Conservation (phyloP, 2,113 vertebrate species). For the Odobenus rosmarus region DNA sequence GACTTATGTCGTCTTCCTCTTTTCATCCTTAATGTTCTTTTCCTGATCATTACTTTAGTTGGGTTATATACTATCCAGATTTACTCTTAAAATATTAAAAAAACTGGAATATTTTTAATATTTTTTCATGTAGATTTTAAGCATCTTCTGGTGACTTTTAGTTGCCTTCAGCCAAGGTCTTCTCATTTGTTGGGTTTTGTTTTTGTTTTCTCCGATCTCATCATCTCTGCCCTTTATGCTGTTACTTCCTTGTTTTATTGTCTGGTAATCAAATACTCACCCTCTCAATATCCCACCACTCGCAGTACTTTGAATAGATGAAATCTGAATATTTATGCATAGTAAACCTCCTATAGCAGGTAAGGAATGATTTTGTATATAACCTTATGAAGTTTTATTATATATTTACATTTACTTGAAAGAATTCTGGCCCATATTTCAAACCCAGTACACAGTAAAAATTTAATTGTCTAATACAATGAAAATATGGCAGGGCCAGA, state of each 20-base stretch:
- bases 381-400: not conserved
- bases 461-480: not conserved
- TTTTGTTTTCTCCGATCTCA: not conserved
- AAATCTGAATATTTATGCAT: not conserved
- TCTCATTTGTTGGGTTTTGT: not conserved
- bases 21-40: not conserved
- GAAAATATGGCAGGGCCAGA: not conserved
- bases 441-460: not conserved
- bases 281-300: not conserved
- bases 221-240: not conserved
- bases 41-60: not conserved
- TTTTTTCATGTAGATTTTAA: not conserved
- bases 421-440: not conserved
- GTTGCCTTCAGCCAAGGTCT: not conserved
- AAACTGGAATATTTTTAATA: not conserved
- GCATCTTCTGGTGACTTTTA: not conserved
- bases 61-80: not conserved
- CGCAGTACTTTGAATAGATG: not conserved
- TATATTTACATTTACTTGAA: not conserved
- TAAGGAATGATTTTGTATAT: not conserved
- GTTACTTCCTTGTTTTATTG: not conserved
- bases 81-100: not conserved
- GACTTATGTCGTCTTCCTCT: not conserved
- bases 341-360: not conserved
- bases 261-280: not conserved